Percentiles rank a stretch among this genome's conserved stretches.
These are phyloP conservation scores for Notechis scutatus DNA, from an alignment of 2,113 vertebrate genomes.

Conservation along the genomic window DNA sequence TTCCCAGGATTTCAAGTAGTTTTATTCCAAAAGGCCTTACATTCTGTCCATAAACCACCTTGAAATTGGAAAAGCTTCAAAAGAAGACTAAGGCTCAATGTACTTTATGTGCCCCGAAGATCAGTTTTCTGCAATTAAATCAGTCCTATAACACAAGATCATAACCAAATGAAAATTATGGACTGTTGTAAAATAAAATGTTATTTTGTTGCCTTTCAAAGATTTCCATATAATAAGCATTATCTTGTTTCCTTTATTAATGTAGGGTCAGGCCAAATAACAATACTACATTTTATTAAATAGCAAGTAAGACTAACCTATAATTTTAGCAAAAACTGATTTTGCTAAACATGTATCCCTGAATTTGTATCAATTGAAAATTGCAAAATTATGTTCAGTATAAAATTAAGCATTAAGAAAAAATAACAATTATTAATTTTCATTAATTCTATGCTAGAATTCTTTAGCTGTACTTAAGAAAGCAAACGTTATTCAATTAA, in stretches of 20 bases:
- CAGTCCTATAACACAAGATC: not conserved
- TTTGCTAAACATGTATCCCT: not conserved
- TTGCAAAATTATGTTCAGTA: not conserved
- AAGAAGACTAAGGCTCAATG: not conserved
- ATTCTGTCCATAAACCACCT: not conserved
- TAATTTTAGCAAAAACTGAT: slow-evolving; percentile 13
- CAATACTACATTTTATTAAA: not conserved
- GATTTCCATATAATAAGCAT: not conserved
- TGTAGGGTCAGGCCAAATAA: not conserved
- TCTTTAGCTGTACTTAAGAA: not conserved
- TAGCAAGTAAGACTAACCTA: not conserved
- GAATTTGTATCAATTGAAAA: not conserved
- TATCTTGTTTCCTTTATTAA: not conserved
- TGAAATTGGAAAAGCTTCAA: not conserved
- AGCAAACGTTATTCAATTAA: not conserved
- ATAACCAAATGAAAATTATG: not conserved
- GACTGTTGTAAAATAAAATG: not conserved
- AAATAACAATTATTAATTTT: slow-evolving; percentile 35
- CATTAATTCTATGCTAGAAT: not conserved
- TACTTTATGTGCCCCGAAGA: not conserved
- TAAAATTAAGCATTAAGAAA: not conserved
- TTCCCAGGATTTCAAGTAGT: not conserved
- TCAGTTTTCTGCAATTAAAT: not conserved
- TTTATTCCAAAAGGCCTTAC: not conserved
- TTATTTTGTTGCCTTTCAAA: not conserved